phyloP scores from a whole-genome alignment of 2,797 vertebrate species.

The Protosalanx chinensis region DNA sequence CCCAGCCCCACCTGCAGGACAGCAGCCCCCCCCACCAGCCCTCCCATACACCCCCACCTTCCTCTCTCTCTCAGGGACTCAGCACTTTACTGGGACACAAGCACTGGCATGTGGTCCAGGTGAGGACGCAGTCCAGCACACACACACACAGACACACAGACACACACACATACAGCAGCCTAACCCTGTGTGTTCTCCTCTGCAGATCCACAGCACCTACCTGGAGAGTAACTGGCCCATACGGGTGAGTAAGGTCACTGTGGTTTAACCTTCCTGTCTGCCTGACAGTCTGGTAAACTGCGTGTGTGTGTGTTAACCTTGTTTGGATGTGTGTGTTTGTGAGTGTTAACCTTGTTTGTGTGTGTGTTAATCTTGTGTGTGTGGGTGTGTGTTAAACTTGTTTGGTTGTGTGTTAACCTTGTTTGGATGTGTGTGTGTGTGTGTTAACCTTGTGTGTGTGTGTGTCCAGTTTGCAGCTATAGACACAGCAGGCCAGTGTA shows the following conservation, averaged over 20 bases:
- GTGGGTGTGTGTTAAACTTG: background rate
- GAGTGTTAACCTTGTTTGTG: background rate
- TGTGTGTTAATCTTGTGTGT: too few relatives aligned
- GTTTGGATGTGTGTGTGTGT: background rate
- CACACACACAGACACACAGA: background rate
- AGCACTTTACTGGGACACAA: slow-evolving; percentile 99
- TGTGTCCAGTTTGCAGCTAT: slow-evolving; percentile 91
- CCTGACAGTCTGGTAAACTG: background rate
- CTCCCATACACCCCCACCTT: slow-evolving; percentile 62
- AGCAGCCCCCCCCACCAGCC: slow-evolving; percentile 74
- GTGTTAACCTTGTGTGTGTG: background rate
- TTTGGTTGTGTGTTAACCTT: background rate
- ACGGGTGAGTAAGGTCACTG: slow-evolving; percentile 78
- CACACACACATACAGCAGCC: background rate
- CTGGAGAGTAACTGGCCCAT: slow-evolving; percentile 99
- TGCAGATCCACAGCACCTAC: slow-evolving; percentile 95
- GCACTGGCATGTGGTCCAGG: slow-evolving; percentile 98
- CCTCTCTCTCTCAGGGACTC: slow-evolving; percentile 91
- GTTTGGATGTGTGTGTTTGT: background rate
- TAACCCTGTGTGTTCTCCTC: slow-evolving; percentile 4
- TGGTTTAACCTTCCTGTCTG: background rate
- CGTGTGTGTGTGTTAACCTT: background rate
- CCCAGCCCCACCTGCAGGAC: slow-evolving; percentile 63
- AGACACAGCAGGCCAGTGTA: slow-evolving; percentile 91
- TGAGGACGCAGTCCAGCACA: slow-evolving; percentile 46